phyloP scores from a whole-genome alignment of 1,140 invertebrate genomes.

The Leptopilina boulardi region DNA sequence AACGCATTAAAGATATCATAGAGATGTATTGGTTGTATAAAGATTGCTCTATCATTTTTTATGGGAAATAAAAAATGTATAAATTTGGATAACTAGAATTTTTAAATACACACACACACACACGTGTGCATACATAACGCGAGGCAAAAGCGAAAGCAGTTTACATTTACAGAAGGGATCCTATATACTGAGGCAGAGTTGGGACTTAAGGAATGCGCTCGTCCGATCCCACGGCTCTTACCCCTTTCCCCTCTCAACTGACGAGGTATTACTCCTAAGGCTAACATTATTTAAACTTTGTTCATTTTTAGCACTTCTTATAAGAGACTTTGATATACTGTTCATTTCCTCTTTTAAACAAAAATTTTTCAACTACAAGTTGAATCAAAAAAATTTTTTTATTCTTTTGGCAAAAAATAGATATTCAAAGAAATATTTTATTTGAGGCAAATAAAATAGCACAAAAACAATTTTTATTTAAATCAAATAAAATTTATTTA shows the following conservation, averaged over 20 bases:
- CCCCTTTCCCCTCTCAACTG: slow-evolving; percentile 49
- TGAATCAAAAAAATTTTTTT: too few species aligned
- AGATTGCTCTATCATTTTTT: background rate
- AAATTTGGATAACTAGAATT: slow-evolving; percentile 23
- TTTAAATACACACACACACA: slow-evolving; percentile 10
- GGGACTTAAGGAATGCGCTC: slow-evolving; percentile 70
- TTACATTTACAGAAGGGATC: slow-evolving; percentile 55
- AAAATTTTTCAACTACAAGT: background rate
- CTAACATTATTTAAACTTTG: slow-evolving; percentile 15
- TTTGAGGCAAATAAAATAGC: too few species aligned
- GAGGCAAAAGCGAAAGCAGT: slow-evolving; percentile 29
- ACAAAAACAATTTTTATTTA: too few species aligned
- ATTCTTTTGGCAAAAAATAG: too few species aligned
- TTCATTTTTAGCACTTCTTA: background rate
- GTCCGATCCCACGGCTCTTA: slow-evolving; percentile 73
- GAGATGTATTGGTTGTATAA: background rate
- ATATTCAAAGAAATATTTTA: too few species aligned
- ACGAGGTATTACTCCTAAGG: slow-evolving; percentile 34
- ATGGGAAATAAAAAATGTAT: slow-evolving; percentile 10
- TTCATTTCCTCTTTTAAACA: background rate
- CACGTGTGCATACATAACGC: slow-evolving; percentile 29
- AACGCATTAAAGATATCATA: background rate
- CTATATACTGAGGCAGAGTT: slow-evolving; percentile 63
- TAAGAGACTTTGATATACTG: background rate
- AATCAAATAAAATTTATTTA: too few species aligned